phyloP scores from a whole-genome alignment of 2,888 invertebrate genomes.

The Drosophila austrosaltans region DNA sequence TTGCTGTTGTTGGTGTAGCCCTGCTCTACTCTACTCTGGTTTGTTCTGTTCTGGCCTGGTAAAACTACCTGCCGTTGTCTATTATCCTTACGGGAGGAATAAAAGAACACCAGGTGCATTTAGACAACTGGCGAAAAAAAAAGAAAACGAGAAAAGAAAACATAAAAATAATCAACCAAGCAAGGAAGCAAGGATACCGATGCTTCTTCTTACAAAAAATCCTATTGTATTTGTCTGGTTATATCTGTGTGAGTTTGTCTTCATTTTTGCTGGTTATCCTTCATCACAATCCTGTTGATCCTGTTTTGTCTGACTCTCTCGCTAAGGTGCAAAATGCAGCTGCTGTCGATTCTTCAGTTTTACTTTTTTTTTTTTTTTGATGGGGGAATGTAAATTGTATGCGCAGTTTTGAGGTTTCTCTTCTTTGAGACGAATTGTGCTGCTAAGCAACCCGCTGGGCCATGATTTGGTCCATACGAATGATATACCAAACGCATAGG shows the following conservation, averaged over 20 bases:
- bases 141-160: slow-evolving; percentile 5
- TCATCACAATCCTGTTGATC: slow-evolving; percentile 44
- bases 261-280: slow-evolving; percentile 49
- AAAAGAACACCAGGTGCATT: slow-evolving; percentile 66
- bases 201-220: slow-evolving; percentile 17
- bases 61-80: slow-evolving; percentile 61
- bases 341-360: slow-evolving; percentile 52
- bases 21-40: too few species aligned
- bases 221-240: slow-evolving; percentile 40
- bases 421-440: background rate
- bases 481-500: slow-evolving; percentile 22
- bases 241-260: slow-evolving; percentile 10
- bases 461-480: slow-evolving; percentile 32
- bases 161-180: slow-evolving; percentile 1
- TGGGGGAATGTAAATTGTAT: slow-evolving; percentile 11
- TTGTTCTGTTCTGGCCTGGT: background rate
- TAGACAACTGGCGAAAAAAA: slow-evolving; percentile 37
- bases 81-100: slow-evolving; percentile 37
- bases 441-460: slow-evolving; percentile 28
- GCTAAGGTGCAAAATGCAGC: slow-evolving; percentile 67
- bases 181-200: slow-evolving; percentile 39
- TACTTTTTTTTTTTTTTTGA: background rate
- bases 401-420: slow-evolving; percentile 14
- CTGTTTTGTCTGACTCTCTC: slow-evolving; percentile 49
- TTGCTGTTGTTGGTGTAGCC: too few species aligned